Conservation (phyloP, 2,888 invertebrate genomes). For the Acrocyrtus sp. region DNA sequence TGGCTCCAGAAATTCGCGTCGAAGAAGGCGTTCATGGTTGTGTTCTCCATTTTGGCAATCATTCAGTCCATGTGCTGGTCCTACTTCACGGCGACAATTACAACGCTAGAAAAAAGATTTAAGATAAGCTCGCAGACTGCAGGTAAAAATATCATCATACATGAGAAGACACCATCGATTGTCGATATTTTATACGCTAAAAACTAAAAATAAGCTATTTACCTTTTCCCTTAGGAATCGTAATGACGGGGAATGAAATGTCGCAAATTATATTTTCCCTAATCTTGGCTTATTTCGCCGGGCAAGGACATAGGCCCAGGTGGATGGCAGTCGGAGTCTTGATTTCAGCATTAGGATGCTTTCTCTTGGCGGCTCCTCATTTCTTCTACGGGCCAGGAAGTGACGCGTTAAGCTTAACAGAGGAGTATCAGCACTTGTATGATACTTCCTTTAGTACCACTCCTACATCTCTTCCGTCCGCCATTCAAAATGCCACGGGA, state of each 20-base stretch:
- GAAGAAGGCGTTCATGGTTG: conserved; percentile 72
- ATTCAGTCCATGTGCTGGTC: conserved; percentile 77
- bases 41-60: conserved; percentile 72
- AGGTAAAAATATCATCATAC: conserved; percentile 67
- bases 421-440: conserved; percentile 68
- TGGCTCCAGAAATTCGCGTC: conserved; percentile 73
- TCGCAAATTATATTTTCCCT: conserved; percentile 76
- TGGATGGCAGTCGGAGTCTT: conserved; percentile 79
- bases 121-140: conserved; percentile 78
- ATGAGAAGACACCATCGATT: neutral
- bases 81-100: conserved; percentile 79
- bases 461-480: neutral
- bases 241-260: conserved; percentile 79
- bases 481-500: no score
- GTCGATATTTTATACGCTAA: neutral
- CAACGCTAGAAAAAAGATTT: conserved; percentile 78
- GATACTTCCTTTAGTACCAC: conserved; percentile 24
- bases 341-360: conserved; percentile 74
- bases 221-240: conserved; percentile 70
- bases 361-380: conserved; percentile 73
- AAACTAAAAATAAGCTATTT: neutral
- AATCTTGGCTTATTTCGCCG: conserved; percentile 76
- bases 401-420: conserved; percentile 69
- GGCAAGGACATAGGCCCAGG: conserved; percentile 75
- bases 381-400: conserved; percentile 73